Evolutionary conservation across 1,140 invertebrate genomes (phyloP), one percentile per base, ranked within the genome.

Genomic region (Drosophila jambulina): DNA sequence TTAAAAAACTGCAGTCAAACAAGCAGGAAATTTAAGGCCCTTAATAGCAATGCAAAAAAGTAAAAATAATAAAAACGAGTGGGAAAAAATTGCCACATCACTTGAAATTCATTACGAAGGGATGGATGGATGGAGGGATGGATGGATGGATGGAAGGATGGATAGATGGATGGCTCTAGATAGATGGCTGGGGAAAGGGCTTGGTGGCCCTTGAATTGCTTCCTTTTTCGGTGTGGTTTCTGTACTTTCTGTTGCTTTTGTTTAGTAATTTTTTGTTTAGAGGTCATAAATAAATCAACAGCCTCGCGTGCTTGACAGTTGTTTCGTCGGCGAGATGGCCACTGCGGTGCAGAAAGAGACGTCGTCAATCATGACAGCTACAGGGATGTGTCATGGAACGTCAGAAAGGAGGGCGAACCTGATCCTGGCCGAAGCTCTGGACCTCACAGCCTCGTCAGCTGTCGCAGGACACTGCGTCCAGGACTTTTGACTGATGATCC

Each of bases 331-430:
- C 74, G 68, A 75, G 78, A 68, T 56, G 53, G 34, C 71, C 25
- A 53, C n/a, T 19, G 62, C 13, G 21, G 12, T 15, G 10, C 45
- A 27, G 51, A 56, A 43, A 58, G 65, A 60, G 57, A 65, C 53
- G 77, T 90, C 85, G 87, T 90, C 86, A 90, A 90, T 90, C 86
- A 90, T 90, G 78, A 91, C 70, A 91, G 82, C 75, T 78, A 84
- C 77, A 88, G 90, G 85, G 80, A 88, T 88, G 84, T 88, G 84
- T 88, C 85, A 88, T 81, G 84, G 80, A 63, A 88, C 83, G 77
- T 88, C 84, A 87, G 72, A 76, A 49, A 78, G 61, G 60, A 32
- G 67, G n/a, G 46, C 62, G 77, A 65, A 49, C 23, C 10, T 23
- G 53, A 56, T 56, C 53, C 53, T 12, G 51, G 19, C 13, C 63